Conservation (phyloP, 2,888 invertebrate species). For the Mythimna loreyi region DNA sequence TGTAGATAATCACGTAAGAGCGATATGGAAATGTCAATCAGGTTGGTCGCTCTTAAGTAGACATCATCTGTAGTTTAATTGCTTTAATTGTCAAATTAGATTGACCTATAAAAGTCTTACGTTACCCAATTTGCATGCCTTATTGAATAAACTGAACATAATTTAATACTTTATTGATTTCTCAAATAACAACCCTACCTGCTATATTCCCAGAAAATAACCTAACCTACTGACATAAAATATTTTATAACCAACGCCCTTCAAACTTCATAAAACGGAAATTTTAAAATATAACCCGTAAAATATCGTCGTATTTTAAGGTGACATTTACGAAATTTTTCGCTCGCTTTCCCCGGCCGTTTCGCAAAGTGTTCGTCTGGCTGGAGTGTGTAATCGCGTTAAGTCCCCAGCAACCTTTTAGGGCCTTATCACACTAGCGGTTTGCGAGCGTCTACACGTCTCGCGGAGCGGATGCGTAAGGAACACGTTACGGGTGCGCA, state of each 20-base stretch:
- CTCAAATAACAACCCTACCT: not conserved
- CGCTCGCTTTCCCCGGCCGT: conserved; percentile 33
- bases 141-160: no score
- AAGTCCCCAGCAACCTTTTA: conserved; percentile 22
- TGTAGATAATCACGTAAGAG: no score
- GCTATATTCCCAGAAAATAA: not conserved
- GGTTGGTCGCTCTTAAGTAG: no score
- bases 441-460: no score
- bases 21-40: no score
- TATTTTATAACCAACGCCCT: conserved; percentile 9
- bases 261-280: conserved; percentile 34
- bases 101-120: no score
- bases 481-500: no score
- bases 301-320: conserved; percentile 58
- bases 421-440: no score
- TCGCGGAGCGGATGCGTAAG: no score
- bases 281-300: conserved; percentile 30
- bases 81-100: no score
- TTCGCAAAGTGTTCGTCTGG: conserved; percentile 31
- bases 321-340: conserved; percentile 57
- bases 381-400: conserved; percentile 49
- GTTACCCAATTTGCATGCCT: no score
- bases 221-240: conserved; percentile 8
- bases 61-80: no score
- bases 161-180: not conserved